Percentiles rank a stretch among this genome's conserved stretches.
Evolutionary conservation across 2,797 vertebrate species (phyloP).

Genomic region (Fundulus diaphanus): DNA sequence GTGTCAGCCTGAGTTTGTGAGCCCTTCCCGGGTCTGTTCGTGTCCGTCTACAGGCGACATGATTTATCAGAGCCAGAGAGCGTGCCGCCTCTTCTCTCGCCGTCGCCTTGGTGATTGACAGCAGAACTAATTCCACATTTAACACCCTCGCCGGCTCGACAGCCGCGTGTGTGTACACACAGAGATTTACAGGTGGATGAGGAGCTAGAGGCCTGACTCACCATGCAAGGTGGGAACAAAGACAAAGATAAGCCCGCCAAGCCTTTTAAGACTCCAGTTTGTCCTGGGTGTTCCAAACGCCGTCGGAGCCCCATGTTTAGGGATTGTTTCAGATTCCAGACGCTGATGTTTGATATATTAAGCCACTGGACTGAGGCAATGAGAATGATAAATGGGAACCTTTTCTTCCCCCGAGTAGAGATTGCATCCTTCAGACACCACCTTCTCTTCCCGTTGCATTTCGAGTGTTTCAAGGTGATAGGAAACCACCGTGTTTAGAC

Average conservation of each 20-base stretch:
- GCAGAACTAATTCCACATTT: slow-evolving; percentile 64
- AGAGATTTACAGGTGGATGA: slow-evolving; percentile 27
- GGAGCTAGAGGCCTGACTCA: slow-evolving; percentile 10
- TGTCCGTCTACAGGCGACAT: slow-evolving; percentile 24
- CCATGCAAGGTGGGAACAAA: slow-evolving; percentile 11
- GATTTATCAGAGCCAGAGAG: slow-evolving; percentile 25
- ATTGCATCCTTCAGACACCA: slow-evolving; percentile 3
- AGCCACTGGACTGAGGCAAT: not conserved
- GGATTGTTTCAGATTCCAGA: slow-evolving; percentile 5
- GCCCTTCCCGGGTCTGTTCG: not conserved
- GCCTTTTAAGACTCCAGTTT: slow-evolving; percentile 1
- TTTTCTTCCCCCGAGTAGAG: not conserved
- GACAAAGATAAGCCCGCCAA: slow-evolving; percentile 10
- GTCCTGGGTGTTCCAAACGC: slow-evolving; percentile 6
- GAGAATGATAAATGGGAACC: not conserved
- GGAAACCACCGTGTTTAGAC: not conserved
- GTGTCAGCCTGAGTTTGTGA: slow-evolving; percentile 53
- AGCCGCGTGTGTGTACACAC: slow-evolving; percentile 8
- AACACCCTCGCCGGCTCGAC: slow-evolving; percentile 41
- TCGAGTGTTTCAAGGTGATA: not conserved
- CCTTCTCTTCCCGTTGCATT: not conserved
- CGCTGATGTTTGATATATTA: slow-evolving; percentile 9
- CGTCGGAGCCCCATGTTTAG: not conserved
- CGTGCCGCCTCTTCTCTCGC: slow-evolving; percentile 38
- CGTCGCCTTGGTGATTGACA: slow-evolving; percentile 64